Evolutionary conservation across 2,888 invertebrate genomes (phyloP).

Genomic region (Venustoraphidia nigricollis): DNA sequence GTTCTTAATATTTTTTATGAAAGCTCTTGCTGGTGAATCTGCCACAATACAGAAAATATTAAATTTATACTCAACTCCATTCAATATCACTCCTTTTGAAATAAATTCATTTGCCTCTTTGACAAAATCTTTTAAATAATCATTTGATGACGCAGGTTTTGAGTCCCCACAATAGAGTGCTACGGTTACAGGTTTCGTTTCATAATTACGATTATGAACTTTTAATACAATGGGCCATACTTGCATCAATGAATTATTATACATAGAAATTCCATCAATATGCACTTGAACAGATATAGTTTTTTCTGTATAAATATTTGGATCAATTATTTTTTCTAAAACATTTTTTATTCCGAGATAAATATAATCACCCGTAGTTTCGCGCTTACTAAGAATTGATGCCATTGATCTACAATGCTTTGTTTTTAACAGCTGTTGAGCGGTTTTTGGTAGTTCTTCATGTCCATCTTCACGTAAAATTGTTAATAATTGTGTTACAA

Average conservation of each 20-base stretch:
- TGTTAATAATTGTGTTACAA: slow-evolving; percentile 2
- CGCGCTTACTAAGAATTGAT: background rate
- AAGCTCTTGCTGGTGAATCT: slow-evolving; percentile 5
- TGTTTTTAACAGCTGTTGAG: background rate
- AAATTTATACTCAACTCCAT: slow-evolving; percentile 2
- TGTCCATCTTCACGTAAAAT: slow-evolving; percentile 2
- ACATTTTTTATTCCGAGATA: slow-evolving; percentile 3
- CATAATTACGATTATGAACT: slow-evolving; percentile 4
- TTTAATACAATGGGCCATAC: slow-evolving; percentile 4
- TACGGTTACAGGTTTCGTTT: background rate
- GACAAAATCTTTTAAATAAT: slow-evolving; percentile 3
- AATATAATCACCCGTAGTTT: background rate
- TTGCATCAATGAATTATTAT: slow-evolving; percentile 2
- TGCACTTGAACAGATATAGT: slow-evolving; percentile 1
- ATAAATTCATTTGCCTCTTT: slow-evolving; percentile 3
- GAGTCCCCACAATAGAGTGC: slow-evolving; percentile 5
- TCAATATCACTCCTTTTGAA: slow-evolving; percentile 3
- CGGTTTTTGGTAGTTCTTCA: slow-evolving; percentile 4
- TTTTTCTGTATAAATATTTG: slow-evolving; percentile 3
- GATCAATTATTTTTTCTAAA: slow-evolving; percentile 1
- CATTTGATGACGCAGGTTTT: slow-evolving; percentile 2
- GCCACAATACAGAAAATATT: slow-evolving; percentile 3
- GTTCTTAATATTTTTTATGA: slow-evolving; percentile 1
- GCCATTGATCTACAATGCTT: background rate
- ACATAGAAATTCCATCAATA: slow-evolving; percentile 3